Evolutionary conservation across 2,113 vertebrate genomes (phyloP), one percentile per base, ranked within the genome.

Genomic region (Neopipo cinnamomea): DNA sequence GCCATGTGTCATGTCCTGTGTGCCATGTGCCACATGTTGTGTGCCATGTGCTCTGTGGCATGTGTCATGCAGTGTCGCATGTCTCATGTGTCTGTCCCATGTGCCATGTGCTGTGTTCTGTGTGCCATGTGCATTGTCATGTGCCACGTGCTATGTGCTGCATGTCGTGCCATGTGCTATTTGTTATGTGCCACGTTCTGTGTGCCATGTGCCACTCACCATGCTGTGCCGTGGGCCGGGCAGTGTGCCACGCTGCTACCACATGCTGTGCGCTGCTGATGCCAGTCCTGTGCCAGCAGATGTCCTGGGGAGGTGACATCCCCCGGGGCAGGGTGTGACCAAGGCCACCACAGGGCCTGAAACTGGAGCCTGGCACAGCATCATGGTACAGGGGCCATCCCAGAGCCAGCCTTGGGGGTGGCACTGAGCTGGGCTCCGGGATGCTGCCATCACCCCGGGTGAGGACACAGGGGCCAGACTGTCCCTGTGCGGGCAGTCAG

Each of bases 1-100:
- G 3, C 44, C 8, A 0, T 50, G n/a, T 47, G 7, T 44, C 11
- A 0, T 20, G 15, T 9, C 4, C 15, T 1, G 1, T 3, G 5
- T 61, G 3, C 53, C 27, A 6, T 3, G 14, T 27, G 12, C 33
- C 10, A 1, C 7, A 6, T 33, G 6, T 28, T 1, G 1, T 4
- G 9, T 27, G 17, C 30, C 25, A 15, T 31, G 4, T 12, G 4
- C 33, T 2, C 2, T 3, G 7, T 25, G 41, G 19, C 33, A 0
- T 2, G 41, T 12, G 16, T 17, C 11, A 17, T 18, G 30, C 47
- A 5, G 0, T 5, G 18, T 35, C 20, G 37, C 3, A 5, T 4
- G 3, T 35, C 7, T 30, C 11, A 1, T 7, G 27, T 59, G 28
- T 30, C 15, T 24, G 11, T 8, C 3, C 14, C 3, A 0, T 3